These are phyloP conservation scores for Lasioglossum albipes DNA, from an alignment of 1,140 invertebrate genomes.

Conservation along the genomic window DNA sequence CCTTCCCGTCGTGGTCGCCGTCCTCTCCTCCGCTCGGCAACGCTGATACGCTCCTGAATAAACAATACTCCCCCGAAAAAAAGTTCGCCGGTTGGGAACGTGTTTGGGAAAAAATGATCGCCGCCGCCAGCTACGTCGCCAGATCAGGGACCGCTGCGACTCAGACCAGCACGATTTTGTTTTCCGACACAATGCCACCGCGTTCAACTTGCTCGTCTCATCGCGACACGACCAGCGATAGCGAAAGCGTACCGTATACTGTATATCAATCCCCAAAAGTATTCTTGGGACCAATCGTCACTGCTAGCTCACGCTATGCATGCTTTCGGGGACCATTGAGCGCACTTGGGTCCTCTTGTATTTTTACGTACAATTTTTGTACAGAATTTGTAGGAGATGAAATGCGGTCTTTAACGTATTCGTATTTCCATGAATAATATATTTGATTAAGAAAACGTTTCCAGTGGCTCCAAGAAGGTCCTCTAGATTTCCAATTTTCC, in stretches of 20 bases:
- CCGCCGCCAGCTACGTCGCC: slow-evolving; percentile 22
- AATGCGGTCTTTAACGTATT: too few species aligned
- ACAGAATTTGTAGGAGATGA: too few species aligned
- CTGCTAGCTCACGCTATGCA: neutral
- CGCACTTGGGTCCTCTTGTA: too few species aligned
- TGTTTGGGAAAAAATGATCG: slow-evolving; percentile 64
- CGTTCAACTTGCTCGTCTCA: neutral
- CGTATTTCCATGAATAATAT: too few species aligned
- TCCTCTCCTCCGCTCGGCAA: slow-evolving; percentile 44
- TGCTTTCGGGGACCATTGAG: too few species aligned
- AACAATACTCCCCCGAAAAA: slow-evolving; percentile 71
- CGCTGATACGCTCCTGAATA: slow-evolving; percentile 77
- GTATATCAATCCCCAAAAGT: too few species aligned
- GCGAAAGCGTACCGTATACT: neutral
- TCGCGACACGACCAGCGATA: slow-evolving; percentile 9
- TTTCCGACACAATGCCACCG: slow-evolving; percentile 4
- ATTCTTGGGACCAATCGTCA: slow-evolving; percentile 11
- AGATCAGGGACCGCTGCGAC: neutral
- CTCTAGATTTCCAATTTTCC: too few species aligned
- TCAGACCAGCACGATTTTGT: slow-evolving; percentile 23
- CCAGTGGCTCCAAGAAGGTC: too few species aligned
- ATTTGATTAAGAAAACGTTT: too few species aligned
- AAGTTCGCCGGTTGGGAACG: slow-evolving; percentile 42
- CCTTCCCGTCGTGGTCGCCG: slow-evolving; percentile 61
- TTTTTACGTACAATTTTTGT: too few species aligned